Conservation (phyloP, 2,797 vertebrate genomes). For the Xiphorhynchus erythropygius region DNA sequence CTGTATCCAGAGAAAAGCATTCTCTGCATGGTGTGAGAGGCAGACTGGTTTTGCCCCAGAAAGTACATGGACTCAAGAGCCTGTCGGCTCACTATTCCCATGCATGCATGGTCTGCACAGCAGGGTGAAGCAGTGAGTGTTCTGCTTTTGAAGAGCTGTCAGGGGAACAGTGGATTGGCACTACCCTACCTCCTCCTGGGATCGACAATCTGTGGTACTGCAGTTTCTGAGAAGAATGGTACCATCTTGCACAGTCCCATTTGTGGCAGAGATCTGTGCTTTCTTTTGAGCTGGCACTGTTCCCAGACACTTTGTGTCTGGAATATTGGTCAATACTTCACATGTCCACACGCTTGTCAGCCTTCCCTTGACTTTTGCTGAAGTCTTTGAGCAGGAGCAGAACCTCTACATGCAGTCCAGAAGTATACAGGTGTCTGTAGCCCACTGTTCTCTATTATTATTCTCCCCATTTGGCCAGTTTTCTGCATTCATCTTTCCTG, state of each 20-base stretch:
- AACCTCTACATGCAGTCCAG: not conserved
- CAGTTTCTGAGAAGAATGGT: not conserved
- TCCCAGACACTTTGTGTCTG: not conserved
- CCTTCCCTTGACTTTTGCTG: not conserved
- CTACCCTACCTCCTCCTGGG: not conserved
- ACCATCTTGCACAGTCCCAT: not conserved
- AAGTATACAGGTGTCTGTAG: not conserved
- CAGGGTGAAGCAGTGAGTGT: not conserved
- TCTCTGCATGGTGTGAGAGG: not conserved
- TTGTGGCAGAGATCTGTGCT: not conserved
- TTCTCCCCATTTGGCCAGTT: not conserved
- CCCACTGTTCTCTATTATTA: not conserved
- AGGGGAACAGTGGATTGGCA: not conserved
- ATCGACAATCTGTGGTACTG: not conserved
- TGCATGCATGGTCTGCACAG: not conserved
- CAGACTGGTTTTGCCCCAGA: not conserved
- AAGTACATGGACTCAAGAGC: not conserved
- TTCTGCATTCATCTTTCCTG: not conserved
- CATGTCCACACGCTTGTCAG: not conserved
- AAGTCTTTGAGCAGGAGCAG: not conserved
- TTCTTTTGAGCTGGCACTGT: not conserved
- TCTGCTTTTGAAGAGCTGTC: not conserved
- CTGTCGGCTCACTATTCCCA: not conserved
- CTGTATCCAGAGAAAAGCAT: not conserved
- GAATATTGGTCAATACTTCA: not conserved